Conservation (phyloP, 2,113 vertebrate genomes). For the Synchiropus splendidus region DNA sequence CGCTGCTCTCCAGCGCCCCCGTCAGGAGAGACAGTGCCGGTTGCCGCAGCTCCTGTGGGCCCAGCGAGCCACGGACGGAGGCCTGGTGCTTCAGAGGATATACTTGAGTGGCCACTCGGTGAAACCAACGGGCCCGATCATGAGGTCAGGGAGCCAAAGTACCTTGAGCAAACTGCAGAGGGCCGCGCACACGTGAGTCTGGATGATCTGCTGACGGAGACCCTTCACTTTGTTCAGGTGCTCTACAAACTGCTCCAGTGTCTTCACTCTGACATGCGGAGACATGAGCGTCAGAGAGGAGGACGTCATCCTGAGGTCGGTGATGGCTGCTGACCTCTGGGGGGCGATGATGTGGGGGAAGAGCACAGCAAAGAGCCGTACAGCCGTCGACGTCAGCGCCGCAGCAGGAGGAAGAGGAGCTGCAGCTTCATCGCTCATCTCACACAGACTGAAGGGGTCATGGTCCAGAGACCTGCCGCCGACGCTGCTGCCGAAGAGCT, state of each 20-base stretch:
- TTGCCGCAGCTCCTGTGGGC: slow-evolving; percentile 73
- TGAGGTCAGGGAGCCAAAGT: too few relatives aligned
- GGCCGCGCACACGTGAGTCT: slow-evolving; percentile 75
- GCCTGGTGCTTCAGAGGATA: slow-evolving; percentile 34
- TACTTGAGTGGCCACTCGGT: neutral
- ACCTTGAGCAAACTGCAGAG: slow-evolving; percentile 84
- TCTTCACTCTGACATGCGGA: slow-evolving; percentile 63
- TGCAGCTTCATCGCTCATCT: slow-evolving; percentile 63
- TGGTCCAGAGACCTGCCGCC: slow-evolving; percentile 79
- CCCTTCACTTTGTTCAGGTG: slow-evolving; percentile 80
- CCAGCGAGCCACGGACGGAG: slow-evolving; percentile 59
- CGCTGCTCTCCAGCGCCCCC: slow-evolving; percentile 78
- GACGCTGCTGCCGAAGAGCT: slow-evolving; percentile 70
- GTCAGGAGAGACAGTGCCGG: slow-evolving; percentile 70
- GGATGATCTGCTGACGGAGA: slow-evolving; percentile 75
- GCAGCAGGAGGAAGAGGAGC: slow-evolving; percentile 70
- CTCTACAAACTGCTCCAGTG: slow-evolving; percentile 78
- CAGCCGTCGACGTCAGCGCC: slow-evolving; percentile 68
- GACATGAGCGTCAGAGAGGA: neutral
- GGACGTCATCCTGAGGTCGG: neutral
- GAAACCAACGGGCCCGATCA: too few relatives aligned
- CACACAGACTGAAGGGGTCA: slow-evolving; percentile 77
- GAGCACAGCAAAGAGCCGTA: slow-evolving; percentile 76
- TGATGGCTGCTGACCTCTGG: slow-evolving; percentile 71
- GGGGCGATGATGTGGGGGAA: slow-evolving; percentile 74